Percentiles rank a stretch among this genome's conserved stretches.
Evolutionary conservation across 1,140 invertebrate species (phyloP).

Genomic region (Vollenhovia emeryi): DNA sequence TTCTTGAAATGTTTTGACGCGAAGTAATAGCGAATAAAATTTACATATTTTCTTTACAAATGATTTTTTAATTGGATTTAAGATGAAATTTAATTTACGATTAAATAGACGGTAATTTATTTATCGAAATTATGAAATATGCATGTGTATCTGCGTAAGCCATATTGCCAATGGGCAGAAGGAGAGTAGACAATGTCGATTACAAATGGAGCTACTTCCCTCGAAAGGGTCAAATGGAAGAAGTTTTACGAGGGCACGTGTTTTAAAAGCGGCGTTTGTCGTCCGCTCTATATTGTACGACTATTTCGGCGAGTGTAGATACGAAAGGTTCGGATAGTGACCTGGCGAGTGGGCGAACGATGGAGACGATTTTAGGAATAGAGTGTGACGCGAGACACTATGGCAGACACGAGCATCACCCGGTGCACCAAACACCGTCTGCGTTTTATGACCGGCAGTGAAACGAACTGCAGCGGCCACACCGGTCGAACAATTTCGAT

Average conservation of each 20-base stretch:
- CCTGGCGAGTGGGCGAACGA: slow-evolving; percentile 29
- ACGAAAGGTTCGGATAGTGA: slow-evolving; percentile 34
- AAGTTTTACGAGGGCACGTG: slow-evolving; percentile 35
- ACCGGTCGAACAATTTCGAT: slow-evolving; percentile 55
- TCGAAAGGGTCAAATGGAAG: slow-evolving; percentile 6
- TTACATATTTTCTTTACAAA: too few relatives aligned
- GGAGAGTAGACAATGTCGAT: not conserved
- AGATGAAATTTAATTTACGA: too few relatives aligned
- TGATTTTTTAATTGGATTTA: too few relatives aligned
- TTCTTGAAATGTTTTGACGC: too few relatives aligned
- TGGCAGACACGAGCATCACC: slow-evolving; percentile 14
- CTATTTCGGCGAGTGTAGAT: slow-evolving; percentile 19
- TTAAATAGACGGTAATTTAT: too few relatives aligned
- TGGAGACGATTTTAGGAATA: slow-evolving; percentile 66
- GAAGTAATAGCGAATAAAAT: too few relatives aligned
- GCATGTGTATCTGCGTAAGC: not conserved
- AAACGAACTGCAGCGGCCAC: slow-evolving; percentile 55
- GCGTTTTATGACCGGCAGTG: slow-evolving; percentile 63
- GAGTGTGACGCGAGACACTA: slow-evolving; percentile 50
- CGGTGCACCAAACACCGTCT: slow-evolving; percentile 58
- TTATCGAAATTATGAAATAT: not conserved
- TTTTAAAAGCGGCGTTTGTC: slow-evolving; percentile 31
- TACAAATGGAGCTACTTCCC: slow-evolving; percentile 50
- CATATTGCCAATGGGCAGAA: not conserved
- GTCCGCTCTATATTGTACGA: not conserved